Evolutionary conservation across 2,113 vertebrate species (phyloP).

Genomic region (Tylochromis polylepis): DNA sequence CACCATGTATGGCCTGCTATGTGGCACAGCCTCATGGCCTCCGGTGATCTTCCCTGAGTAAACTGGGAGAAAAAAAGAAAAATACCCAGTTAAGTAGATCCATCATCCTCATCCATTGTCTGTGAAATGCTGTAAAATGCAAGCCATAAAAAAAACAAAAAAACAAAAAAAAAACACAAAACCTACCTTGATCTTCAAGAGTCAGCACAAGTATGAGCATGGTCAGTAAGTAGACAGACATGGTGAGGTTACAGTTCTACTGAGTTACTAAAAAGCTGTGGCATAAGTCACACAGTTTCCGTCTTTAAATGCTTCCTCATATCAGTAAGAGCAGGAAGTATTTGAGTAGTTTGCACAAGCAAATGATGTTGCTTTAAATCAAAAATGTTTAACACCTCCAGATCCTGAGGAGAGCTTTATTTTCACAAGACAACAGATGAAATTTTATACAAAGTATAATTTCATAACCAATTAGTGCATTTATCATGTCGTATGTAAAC

Average conservation of each 20-base stretch:
- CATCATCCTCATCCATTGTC: not conserved
- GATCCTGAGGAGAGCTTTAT: not conserved
- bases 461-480: not conserved
- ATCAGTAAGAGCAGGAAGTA: not conserved
- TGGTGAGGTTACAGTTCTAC: not conserved
- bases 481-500: not conserved
- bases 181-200: conserved; percentile 47
- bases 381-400: not conserved
- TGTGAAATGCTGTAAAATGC: no score
- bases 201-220: not conserved
- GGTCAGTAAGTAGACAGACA: not conserved
- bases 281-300: not conserved
- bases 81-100: no score
- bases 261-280: not conserved
- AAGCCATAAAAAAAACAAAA: no score
- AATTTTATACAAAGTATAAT: not conserved
- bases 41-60: conserved; percentile 15
- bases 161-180: no score
- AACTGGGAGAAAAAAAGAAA: not conserved
- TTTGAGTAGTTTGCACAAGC: not conserved
- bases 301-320: not conserved
- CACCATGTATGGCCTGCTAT: conserved; percentile 61
- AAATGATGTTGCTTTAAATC: not conserved
- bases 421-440: not conserved
- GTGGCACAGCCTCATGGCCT: conserved; percentile 15